phyloP scores from a whole-genome alignment of 2,113 vertebrate genomes.

The Daubentonia madagascariensis region DNA sequence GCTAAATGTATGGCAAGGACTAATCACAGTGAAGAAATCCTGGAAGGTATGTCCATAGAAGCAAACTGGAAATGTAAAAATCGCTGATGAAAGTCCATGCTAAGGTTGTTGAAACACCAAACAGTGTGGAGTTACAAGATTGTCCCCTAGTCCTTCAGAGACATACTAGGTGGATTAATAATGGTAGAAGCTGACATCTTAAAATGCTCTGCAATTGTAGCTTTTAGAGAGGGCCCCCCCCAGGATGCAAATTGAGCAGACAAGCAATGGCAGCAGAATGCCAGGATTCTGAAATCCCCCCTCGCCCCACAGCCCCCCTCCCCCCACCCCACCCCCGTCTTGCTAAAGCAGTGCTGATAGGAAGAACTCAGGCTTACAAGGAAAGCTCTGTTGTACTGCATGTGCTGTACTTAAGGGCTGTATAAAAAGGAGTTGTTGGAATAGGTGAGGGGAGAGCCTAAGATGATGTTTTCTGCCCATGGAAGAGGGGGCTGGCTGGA shows the following conservation, averaged over 20 bases:
- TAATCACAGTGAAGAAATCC: background rate
- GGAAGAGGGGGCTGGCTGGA: background rate
- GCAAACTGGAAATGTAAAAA: background rate
- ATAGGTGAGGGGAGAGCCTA: background rate
- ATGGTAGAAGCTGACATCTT: background rate
- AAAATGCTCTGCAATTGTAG: background rate
- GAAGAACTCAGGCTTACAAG: background rate
- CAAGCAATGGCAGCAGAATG: background rate
- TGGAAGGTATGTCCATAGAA: background rate
- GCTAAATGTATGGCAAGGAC: background rate
- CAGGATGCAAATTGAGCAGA: background rate
- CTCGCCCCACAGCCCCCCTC: no score
- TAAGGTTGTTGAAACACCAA: background rate
- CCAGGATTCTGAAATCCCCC: background rate
- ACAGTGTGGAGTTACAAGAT: background rate
- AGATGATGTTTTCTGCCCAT: background rate
- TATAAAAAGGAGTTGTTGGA: background rate
- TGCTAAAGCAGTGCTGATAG: rapidly evolving
- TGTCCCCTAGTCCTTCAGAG: background rate
- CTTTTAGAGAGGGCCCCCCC: background rate
- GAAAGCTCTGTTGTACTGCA: background rate
- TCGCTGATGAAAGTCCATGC: background rate
- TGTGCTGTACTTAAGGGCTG: background rate
- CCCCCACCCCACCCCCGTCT: no score
- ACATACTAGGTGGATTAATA: background rate